Percentiles rank a stretch among this genome's conserved stretches.
Conservation (phyloP, 2,113 vertebrate species). For the Polyodon spathula region DNA sequence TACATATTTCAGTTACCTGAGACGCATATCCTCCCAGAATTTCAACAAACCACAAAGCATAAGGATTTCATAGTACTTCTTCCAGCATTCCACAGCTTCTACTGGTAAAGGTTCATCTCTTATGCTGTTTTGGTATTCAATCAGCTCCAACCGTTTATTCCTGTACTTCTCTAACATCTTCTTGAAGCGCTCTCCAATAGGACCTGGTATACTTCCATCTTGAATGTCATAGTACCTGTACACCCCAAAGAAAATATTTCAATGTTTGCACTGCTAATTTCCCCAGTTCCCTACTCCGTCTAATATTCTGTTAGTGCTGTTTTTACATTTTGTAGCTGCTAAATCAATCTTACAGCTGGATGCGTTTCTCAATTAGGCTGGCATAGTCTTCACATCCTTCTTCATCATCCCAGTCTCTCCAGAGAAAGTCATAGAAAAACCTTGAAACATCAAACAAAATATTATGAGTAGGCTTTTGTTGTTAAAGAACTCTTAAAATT, state of each 20-base stretch:
- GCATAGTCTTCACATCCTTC: slow-evolving; percentile 44
- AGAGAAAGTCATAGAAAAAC: slow-evolving; percentile 52
- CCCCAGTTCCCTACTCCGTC: too few species aligned
- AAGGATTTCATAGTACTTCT: slow-evolving; percentile 50
- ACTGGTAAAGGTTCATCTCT: slow-evolving; percentile 40
- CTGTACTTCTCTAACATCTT: slow-evolving; percentile 46
- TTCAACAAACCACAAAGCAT: slow-evolving; percentile 48
- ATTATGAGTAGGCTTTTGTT: too few species aligned
- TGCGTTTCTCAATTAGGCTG: slow-evolving; percentile 50
- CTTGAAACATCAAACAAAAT: slow-evolving; percentile 10
- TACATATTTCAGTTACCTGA: slow-evolving; percentile 26
- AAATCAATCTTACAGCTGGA: slow-evolving; percentile 49
- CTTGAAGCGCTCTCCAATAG: slow-evolving; percentile 42
- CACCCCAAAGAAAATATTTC: not conserved
- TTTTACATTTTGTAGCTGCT: not conserved
- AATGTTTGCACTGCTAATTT: too few species aligned
- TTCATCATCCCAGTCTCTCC: slow-evolving; percentile 50
- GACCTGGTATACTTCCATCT: slow-evolving; percentile 41
- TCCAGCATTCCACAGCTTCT: slow-evolving; percentile 49
- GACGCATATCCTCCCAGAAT: slow-evolving; percentile 41
- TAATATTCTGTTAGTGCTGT: not conserved
- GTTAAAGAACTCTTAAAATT: not conserved
- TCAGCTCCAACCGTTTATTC: slow-evolving; percentile 38
- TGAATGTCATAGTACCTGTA: slow-evolving; percentile 54
- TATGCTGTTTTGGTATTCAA: slow-evolving; percentile 44